Conservation (phyloP, 2,888 invertebrate species). For the Craniophora ligustri region DNA sequence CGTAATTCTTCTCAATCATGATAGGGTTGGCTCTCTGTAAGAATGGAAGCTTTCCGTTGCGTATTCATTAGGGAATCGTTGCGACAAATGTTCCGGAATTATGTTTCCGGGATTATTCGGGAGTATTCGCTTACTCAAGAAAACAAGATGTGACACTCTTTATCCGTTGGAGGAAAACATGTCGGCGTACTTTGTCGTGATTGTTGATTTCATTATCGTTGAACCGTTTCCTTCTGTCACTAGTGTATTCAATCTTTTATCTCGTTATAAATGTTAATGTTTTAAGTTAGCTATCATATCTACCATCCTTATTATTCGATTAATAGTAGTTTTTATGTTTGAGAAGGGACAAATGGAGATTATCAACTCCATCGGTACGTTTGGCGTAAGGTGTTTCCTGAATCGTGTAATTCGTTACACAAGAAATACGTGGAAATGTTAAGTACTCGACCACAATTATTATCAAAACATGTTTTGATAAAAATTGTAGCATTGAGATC, state of each 20-base stretch:
- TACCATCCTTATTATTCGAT: too few species aligned
- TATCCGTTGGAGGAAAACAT: conserved; percentile 59
- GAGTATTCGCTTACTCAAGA: conserved; percentile 73
- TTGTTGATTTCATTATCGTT: conserved; percentile 60
- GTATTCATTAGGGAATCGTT: conserved; percentile 78
- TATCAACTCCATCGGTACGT: too few species aligned
- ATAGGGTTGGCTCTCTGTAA: conserved; percentile 73
- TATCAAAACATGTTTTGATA: too few species aligned
- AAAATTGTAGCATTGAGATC: too few species aligned
- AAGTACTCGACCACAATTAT: too few species aligned
- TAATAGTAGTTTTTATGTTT: too few species aligned
- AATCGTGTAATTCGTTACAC: too few species aligned
- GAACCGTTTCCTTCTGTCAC: conserved; percentile 42
- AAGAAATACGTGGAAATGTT: too few species aligned
- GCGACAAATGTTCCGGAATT: conserved; percentile 75
- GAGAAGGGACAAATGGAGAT: too few species aligned
- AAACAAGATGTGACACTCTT: conserved; percentile 70
- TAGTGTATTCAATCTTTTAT: conserved; percentile 24
- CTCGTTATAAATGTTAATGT: conserved; percentile 23
- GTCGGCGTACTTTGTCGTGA: conserved; percentile 48
- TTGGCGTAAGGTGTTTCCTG: too few species aligned
- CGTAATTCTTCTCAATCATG: conserved; percentile 82
- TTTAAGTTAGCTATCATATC: conserved; percentile 16
- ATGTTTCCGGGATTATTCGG: conserved; percentile 72
- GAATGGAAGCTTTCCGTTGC: conserved; percentile 64